phyloP scores from a whole-genome alignment of 2,888 invertebrate species.

The Leucophora obtusa region DNA sequence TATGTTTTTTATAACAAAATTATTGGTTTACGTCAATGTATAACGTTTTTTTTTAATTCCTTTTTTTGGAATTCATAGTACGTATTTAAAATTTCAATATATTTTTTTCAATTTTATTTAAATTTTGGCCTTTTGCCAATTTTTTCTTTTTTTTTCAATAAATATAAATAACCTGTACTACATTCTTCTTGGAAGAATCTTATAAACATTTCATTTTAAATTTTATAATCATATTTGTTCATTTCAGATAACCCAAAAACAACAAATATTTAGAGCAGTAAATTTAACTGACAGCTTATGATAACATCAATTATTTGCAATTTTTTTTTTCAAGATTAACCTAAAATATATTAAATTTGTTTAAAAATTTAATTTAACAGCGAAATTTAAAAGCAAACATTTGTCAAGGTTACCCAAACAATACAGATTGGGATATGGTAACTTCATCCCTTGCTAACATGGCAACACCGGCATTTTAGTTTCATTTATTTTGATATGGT shows the following conservation, averaged over 20 bases:
- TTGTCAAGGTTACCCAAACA: no score
- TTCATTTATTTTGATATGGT: no score
- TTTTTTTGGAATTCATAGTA: slow-evolving; percentile 12
- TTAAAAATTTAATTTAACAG: no score
- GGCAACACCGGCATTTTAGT: no score
- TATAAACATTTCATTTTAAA: slow-evolving; percentile 4
- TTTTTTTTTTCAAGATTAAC: not conserved
- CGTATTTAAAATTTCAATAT: slow-evolving; percentile 1
- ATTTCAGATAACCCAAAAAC: slow-evolving; percentile 28
- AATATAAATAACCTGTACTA: slow-evolving; percentile 9
- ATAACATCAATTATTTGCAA: not conserved
- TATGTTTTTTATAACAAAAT: no score
- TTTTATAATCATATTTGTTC: not conserved
- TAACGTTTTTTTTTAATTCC: slow-evolving; percentile 2
- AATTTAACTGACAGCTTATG: not conserved
- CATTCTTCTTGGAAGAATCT: slow-evolving; percentile 12
- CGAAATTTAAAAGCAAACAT: no score
- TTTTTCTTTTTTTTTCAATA: not conserved
- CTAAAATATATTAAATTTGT: no score
- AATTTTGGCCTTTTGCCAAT: slow-evolving; percentile 20
- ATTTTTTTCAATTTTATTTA: not conserved
- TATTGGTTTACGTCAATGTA: not conserved
- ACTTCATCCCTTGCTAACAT: no score
- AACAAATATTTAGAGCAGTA: not conserved
- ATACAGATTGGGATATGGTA: no score